Percentiles rank a stretch among this genome's conserved stretches.
Evolutionary conservation across 2,888 invertebrate genomes (phyloP).

Genomic region (Furcula furcula): DNA sequence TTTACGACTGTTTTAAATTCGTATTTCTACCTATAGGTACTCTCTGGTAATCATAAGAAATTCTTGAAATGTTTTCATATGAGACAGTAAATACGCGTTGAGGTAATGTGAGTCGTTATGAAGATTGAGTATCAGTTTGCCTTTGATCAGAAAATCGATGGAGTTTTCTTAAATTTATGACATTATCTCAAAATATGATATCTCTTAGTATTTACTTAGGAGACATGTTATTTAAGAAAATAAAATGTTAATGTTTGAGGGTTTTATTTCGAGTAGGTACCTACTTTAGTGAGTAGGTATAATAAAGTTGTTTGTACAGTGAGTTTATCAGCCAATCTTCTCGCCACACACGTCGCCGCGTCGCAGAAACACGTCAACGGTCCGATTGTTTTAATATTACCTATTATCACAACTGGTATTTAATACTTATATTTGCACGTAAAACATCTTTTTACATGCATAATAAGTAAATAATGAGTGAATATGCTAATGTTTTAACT

Average conservation of each 20-base stretch:
- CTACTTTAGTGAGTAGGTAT: constrained; percentile 4
- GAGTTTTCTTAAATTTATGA: neutral
- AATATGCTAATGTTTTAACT: too few relatives aligned
- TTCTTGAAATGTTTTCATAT: too few relatives aligned
- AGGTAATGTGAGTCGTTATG: neutral
- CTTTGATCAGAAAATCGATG: neutral
- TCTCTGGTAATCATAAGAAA: too few relatives aligned
- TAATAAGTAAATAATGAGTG: too few relatives aligned
- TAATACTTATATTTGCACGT: too few relatives aligned
- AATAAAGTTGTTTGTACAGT: constrained; percentile 16
- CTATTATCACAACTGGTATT: too few relatives aligned
- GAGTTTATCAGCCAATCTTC: constrained; percentile 15
- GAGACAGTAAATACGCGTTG: too few relatives aligned
- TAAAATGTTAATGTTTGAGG: constrained; percentile 1
- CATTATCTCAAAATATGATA: neutral
- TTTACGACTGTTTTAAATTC: too few relatives aligned
- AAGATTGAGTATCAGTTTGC: neutral
- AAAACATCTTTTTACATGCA: too few relatives aligned
- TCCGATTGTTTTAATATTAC: constrained; percentile 15
- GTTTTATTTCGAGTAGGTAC: neutral
- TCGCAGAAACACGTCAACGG: constrained; percentile 10
- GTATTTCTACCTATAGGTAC: too few relatives aligned
- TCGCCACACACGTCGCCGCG: constrained; percentile 10
- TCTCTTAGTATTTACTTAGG: neutral
- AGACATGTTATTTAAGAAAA: neutral